A percentile compares a stretch with the other conserved stretches of the same genome.
Evolutionary conservation across 1,140 invertebrate species (phyloP).

Genomic region (Brachionus manjavacas): DNA sequence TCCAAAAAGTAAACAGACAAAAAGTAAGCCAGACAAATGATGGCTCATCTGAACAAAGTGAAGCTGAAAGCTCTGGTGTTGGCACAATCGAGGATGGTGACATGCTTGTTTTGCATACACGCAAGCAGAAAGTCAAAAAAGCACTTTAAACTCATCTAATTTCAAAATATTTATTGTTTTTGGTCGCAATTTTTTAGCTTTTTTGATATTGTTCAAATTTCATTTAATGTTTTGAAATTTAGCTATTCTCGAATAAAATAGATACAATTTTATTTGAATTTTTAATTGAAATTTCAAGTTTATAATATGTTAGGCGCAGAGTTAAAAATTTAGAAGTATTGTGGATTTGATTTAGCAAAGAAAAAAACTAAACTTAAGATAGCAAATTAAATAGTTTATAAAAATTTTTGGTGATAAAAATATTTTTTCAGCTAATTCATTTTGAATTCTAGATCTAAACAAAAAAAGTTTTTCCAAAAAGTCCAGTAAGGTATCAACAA

Average conservation of each 20-base stretch:
- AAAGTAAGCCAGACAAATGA: background rate
- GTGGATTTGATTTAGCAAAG: too few relatives aligned
- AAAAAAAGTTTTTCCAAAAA: too few relatives aligned
- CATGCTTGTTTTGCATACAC: background rate
- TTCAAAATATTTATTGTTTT: conserved; percentile 12
- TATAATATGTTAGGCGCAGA: too few relatives aligned
- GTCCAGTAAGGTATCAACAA: too few relatives aligned
- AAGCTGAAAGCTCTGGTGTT: background rate
- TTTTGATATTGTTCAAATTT: background rate
- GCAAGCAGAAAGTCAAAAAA: background rate
- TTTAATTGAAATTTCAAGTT: background rate
- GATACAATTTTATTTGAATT: background rate
- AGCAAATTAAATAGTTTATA: too few relatives aligned
- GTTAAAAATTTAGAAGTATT: too few relatives aligned
- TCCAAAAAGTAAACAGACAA: background rate
- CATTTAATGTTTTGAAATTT: background rate
- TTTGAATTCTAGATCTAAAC: too few relatives aligned
- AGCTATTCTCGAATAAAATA: background rate
- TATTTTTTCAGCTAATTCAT: too few relatives aligned
- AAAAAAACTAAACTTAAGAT: too few relatives aligned
- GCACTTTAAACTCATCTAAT: background rate
- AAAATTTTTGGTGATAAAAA: too few relatives aligned
- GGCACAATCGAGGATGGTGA: conserved; percentile 8
- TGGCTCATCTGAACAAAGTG: conserved; percentile 18
- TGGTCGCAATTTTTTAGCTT: background rate